A percentile compares a stretch with the other conserved stretches of the same genome.
phyloP scores from a whole-genome alignment of 2,888 invertebrate species.

The Philaethria dido region DNA sequence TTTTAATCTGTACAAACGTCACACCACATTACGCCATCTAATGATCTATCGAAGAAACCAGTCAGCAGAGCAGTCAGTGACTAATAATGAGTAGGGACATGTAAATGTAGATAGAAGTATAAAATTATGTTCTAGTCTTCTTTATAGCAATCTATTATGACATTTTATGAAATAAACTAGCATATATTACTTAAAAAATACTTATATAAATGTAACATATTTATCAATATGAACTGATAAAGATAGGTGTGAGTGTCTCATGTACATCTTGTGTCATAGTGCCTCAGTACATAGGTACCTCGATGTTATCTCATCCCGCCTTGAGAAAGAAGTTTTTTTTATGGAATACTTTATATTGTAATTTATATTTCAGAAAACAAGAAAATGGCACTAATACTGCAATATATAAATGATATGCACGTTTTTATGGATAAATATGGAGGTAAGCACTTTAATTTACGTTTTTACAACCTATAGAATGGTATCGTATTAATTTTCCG shows the following conservation, averaged over 20 bases:
- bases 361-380: constrained; percentile 73
- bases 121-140: constrained; percentile 35
- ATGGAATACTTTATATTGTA: constrained; percentile 18
- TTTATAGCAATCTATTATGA: constrained; percentile 26
- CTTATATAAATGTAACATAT: constrained; percentile 22
- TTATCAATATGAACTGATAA: constrained; percentile 36
- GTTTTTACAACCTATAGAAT: constrained; percentile 11
- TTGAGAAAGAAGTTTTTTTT: constrained; percentile 31
- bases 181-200: constrained; percentile 22
- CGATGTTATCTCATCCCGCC: constrained; percentile 44
- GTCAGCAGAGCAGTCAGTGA: constrained; percentile 32
- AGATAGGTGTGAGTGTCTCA: constrained; percentile 34
- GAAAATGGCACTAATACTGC: constrained; percentile 91
- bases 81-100: constrained; percentile 31
- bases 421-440: constrained; percentile 92
- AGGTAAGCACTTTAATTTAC: constrained; percentile 84
- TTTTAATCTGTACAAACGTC: constrained; percentile 34
- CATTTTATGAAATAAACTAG: constrained; percentile 37
- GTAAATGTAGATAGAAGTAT: constrained; percentile 29
- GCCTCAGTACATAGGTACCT: constrained; percentile 40
- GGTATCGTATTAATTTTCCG: not conserved
- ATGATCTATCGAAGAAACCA: constrained; percentile 22
- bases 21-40: constrained; percentile 38
- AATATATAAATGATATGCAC: constrained; percentile 91
- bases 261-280: constrained; percentile 40